Base-by-base conservation (phyloP, 1,140 invertebrate species). In the Bicyclus anynana region DNA sequence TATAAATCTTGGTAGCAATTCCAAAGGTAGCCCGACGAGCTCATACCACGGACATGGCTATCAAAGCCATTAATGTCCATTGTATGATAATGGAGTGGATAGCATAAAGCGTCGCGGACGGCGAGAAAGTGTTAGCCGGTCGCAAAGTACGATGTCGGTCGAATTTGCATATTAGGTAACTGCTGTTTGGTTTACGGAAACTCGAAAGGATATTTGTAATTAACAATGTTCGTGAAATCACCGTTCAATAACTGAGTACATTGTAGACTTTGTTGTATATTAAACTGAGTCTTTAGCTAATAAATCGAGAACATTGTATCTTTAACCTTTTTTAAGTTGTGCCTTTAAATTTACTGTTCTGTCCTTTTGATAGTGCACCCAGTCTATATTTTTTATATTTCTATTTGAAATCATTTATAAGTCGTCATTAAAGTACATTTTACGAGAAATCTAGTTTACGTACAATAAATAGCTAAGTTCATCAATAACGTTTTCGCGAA, bases 141-240 rank as follows among this genome's bases (percentile, higher is more conserved):
- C 29, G 3, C 29, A 33, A 33, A 33, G 58, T 73, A 79, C 78
- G 73, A 75, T 72, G 58, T 69, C 65, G 65, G 65, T 46, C 71
- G 59, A 66, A 78, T 82, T 81, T 78, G 64, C 77, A 82, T 84
- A 73, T 80, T 77, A 82, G 72, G 73, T 78, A 82, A 82, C 69
- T 54, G 60, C 33, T 4, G 29, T 33, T 67, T 57, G 50, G 48
- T 56, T 57, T 49, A 46, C 59, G 59, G 40, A 37, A 33, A 33
- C 29, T 33, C 29, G 9, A 33, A 62, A 71, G 68, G 68, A 72
- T 67, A 64, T 55, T 29, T 50, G 57, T 58, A 55, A 57, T 62
- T 63, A 42, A 42, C n/a, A 44, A 37, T 38, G n/a, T 27, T 57
- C 10, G 23, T 40, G 46, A 57, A 57, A 44, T 51, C 40, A 27